Evolutionary conservation across 2,888 invertebrate species (phyloP).

Genomic region (Lepidochitona cinerea): DNA sequence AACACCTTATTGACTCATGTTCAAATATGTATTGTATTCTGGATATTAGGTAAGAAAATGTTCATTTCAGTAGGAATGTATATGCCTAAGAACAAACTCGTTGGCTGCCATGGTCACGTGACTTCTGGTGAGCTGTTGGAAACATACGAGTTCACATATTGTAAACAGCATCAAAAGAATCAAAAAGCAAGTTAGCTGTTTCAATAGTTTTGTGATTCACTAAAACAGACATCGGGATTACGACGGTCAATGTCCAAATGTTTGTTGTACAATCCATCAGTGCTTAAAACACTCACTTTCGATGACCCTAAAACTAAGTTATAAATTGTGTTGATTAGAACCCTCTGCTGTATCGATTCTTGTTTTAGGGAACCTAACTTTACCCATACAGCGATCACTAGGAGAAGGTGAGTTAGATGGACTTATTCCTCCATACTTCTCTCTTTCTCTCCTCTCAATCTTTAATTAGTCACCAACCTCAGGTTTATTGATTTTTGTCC

Average conservation of each 20-base stretch:
- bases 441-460: background rate
- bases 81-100: background rate
- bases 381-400: slow-evolving; percentile 4
- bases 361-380: slow-evolving; percentile 8
- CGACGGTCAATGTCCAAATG: no score
- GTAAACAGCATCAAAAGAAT: no score
- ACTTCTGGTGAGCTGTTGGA: no score
- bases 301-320: no score
- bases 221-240: no score
- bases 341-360: slow-evolving; percentile 1
- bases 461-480: background rate
- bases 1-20: slow-evolving; percentile 69
- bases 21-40: slow-evolving; percentile 70
- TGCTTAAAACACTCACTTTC: no score
- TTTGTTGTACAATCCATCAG: no score
- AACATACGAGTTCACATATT: no score
- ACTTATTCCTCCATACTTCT: background rate
- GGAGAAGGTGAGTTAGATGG: slow-evolving; percentile 4
- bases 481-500: background rate
- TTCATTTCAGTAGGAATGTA: no score
- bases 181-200: no score
- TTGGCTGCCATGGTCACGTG: background rate
- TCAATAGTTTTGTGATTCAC: no score
- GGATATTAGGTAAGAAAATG: slow-evolving; percentile 67
- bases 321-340: no score